Evolutionary conservation across 2,888 invertebrate species (phyloP).

Genomic region (Apodemia duryi): DNA sequence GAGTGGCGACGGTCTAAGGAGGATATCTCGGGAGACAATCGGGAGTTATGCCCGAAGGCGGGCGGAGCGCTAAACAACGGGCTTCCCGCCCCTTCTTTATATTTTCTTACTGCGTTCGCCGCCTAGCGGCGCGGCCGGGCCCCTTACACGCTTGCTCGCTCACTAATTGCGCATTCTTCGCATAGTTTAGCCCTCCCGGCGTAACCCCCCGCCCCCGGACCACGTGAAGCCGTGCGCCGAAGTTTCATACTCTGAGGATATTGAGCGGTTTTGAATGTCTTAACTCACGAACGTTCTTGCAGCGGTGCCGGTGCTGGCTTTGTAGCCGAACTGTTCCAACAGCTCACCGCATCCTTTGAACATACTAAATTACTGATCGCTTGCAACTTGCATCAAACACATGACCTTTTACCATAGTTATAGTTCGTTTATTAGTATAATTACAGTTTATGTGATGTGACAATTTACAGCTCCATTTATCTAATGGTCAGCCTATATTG

Average conservation of each 20-base stretch:
- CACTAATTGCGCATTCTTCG: slow-evolving; percentile 98
- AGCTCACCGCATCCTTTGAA: slow-evolving; percentile 47
- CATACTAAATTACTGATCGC: slow-evolving; percentile 40
- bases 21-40: slow-evolving; percentile 76
- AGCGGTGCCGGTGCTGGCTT: slow-evolving; percentile 56
- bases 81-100: slow-evolving; percentile 83
- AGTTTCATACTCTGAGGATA: slow-evolving; percentile 78
- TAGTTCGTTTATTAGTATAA: neutral
- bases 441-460: neutral
- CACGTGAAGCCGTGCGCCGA: slow-evolving; percentile 78
- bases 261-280: slow-evolving; percentile 80
- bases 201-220: slow-evolving; percentile 77
- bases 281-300: slow-evolving; percentile 74
- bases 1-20: slow-evolving; percentile 74
- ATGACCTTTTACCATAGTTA: neutral
- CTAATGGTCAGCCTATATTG: too few species aligned
- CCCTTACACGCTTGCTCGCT: slow-evolving; percentile 85
- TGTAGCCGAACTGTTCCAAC: slow-evolving; percentile 66
- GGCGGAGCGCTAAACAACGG: slow-evolving; percentile 79
- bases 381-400: slow-evolving; percentile 14
- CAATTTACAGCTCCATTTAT: too few species aligned
- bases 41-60: slow-evolving; percentile 78
- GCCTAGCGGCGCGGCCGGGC: slow-evolving; percentile 80
- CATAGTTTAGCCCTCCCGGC: slow-evolving; percentile 92
- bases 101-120: slow-evolving; percentile 82